Evolutionary conservation across 2,888 invertebrate genomes (phyloP).

Genomic region (Plagodis dolabraria): DNA sequence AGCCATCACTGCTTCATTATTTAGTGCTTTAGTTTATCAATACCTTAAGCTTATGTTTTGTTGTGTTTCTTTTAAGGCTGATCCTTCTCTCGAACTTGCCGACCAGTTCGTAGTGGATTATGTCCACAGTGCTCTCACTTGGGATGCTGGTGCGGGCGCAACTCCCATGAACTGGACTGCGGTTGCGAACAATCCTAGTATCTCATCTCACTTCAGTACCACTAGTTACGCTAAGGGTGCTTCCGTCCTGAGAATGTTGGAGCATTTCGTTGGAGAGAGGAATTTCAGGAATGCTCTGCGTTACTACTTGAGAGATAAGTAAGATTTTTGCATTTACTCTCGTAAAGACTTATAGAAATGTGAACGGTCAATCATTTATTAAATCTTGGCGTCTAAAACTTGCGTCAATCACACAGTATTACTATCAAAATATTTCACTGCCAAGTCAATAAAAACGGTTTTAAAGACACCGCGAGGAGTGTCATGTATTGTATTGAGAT

Average conservation of each 20-base stretch:
- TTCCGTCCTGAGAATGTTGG: constrained; percentile 87
- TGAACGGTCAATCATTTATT: too few relatives aligned
- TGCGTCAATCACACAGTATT: too few relatives aligned
- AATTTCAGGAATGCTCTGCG: constrained; percentile 84
- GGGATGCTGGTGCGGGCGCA: constrained; percentile 79
- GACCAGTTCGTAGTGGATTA: constrained; percentile 89
- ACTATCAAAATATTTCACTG: too few relatives aligned
- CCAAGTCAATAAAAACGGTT: too few relatives aligned
- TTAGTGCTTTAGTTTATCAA: background rate
- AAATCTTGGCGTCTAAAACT: too few relatives aligned
- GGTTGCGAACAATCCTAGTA: constrained; percentile 80
- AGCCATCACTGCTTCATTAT: too few relatives aligned
- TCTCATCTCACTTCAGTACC: constrained; percentile 86
- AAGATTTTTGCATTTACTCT: constrained; percentile 44
- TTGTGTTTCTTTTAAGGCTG: constrained; percentile 54
- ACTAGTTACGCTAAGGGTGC: constrained; percentile 90
- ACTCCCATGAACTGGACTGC: constrained; percentile 79
- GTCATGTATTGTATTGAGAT: too few relatives aligned
- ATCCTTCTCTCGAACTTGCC: constrained; percentile 62
- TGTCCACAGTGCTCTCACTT: constrained; percentile 86
- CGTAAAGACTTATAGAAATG: too few relatives aligned
- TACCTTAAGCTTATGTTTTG: background rate
- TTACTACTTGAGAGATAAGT: constrained; percentile 84
- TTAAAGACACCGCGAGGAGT: too few relatives aligned
- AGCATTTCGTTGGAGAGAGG: constrained; percentile 83